These are phyloP conservation scores for Aphelenchoides avenae DNA, from an alignment of 1,140 invertebrate species.

Conservation along the genomic window DNA sequence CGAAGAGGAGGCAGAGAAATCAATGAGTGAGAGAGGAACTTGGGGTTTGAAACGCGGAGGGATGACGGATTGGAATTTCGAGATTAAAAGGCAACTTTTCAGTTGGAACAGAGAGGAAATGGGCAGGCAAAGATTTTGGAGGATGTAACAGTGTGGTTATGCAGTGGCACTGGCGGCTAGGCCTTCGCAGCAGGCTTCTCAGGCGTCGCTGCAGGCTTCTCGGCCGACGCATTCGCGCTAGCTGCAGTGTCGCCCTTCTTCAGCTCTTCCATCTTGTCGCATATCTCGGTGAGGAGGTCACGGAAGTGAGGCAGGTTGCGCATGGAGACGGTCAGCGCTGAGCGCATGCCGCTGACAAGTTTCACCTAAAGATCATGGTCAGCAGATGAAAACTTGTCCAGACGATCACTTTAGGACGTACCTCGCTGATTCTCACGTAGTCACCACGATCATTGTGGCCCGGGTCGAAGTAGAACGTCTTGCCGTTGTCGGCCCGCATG, in stretches of 20 bases:
- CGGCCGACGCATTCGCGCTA: neutral
- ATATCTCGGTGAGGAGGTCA: slow-evolving; percentile 32
- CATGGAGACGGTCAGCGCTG: slow-evolving; percentile 32
- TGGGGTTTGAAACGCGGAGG: no score
- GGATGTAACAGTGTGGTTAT: no score
- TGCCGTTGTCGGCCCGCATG: slow-evolving; percentile 31
- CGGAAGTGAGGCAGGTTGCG: slow-evolving; percentile 34
- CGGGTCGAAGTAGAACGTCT: slow-evolving; percentile 42
- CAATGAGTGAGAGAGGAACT: no score
- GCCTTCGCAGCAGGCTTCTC: slow-evolving; percentile 2
- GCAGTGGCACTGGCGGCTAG: no score
- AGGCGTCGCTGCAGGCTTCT: neutral
- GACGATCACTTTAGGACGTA: no score
- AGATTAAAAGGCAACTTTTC: no score
- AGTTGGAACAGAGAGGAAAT: no score
- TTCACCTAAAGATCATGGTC: slow-evolving; percentile 18
- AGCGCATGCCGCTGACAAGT: slow-evolving; percentile 22
- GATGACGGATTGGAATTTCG: no score
- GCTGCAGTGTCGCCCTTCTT: neutral
- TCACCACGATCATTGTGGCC: slow-evolving; percentile 38
- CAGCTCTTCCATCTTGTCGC: slow-evolving; percentile 14
- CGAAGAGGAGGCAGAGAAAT: no score
- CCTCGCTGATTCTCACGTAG: slow-evolving; percentile 42
- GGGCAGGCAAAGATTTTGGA: no score
- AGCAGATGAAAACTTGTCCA: no score